A percentile compares a stretch with the other conserved stretches of the same genome.
Conservation (phyloP, 30 jellyfish, hydroid and myxozoan genomes). For the Pseudorhiza aurosa region DNA sequence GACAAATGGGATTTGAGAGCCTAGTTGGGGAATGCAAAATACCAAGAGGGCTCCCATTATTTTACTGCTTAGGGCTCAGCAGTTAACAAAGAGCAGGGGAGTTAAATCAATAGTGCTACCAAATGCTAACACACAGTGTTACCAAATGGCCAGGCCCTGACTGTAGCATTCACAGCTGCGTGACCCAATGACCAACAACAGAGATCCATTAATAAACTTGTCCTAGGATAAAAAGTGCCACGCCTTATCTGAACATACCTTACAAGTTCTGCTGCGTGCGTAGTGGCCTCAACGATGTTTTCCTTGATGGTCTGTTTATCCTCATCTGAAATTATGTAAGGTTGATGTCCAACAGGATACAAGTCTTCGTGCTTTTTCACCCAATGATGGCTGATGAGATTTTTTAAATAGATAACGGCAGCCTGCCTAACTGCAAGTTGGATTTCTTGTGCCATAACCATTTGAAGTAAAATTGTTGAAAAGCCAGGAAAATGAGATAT, state of each 20-base stretch:
- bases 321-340: slow-evolving; percentile 71
- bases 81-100: too few species aligned
- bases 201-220: too few species aligned
- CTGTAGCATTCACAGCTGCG: too few species aligned
- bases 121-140: too few species aligned
- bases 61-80: too few species aligned
- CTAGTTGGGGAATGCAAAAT: too few species aligned
- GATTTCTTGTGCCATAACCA: slow-evolving; percentile 82
- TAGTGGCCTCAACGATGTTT: slow-evolving; percentile 86
- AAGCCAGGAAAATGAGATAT: slow-evolving; percentile 86
- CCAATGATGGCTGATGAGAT: slow-evolving; percentile 83
- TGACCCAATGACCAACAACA: too few species aligned
- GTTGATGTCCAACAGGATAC: slow-evolving; percentile 53
- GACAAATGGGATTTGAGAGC: too few species aligned
- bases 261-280: slow-evolving; percentile 84
- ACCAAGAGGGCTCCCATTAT: too few species aligned
- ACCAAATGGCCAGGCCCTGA: too few species aligned
- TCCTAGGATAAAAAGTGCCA: too few species aligned
- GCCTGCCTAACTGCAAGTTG: slow-evolving; percentile 84
- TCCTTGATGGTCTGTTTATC: slow-evolving; percentile 78
- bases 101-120: too few species aligned
- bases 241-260: slow-evolving; percentile 52
- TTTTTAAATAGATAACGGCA: slow-evolving; percentile 90
- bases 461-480: slow-evolving; percentile 67
- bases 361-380: slow-evolving; percentile 57